A percentile compares a stretch with the other conserved stretches of the same genome.
Conservation (phyloP, 2,888 invertebrate genomes). For the Keiferia lycopersicella region DNA sequence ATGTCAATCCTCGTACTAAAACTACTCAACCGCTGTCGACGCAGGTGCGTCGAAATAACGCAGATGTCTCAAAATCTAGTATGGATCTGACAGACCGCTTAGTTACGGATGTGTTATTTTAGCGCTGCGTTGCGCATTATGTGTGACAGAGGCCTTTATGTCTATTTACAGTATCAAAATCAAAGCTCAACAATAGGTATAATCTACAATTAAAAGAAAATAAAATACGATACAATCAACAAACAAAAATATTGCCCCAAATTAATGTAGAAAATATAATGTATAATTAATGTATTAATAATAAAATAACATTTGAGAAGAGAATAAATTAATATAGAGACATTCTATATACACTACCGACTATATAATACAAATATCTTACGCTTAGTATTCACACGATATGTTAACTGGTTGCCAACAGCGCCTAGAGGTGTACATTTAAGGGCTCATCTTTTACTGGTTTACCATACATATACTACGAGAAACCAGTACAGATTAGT, state of each 20-base stretch:
- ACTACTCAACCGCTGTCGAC: no score
- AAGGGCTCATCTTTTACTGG: no score
- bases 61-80: no score
- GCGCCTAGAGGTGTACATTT: no score
- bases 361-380: conserved; percentile 74
- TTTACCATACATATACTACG: no score
- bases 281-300: conserved; percentile 46
- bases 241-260: conserved; percentile 72
- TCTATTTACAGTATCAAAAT: conserved; percentile 32
- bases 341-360: conserved; percentile 67
- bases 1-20: no score
- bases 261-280: conserved; percentile 35
- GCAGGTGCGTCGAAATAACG: no score
- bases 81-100: no score
- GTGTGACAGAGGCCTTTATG: no score
- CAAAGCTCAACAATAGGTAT: conserved; percentile 49
- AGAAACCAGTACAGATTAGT: no score
- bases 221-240: conserved; percentile 66
- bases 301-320: conserved; percentile 41
- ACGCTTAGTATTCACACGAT: conserved; percentile 77
- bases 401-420: conserved; percentile 59
- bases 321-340: conserved; percentile 45
- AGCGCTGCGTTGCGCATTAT: no score
- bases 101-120: no score
- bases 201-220: conserved; percentile 57